Percentiles rank a stretch among this genome's conserved stretches.
Evolutionary conservation across 1,140 invertebrate genomes (phyloP).

Genomic region (Meloidogyne hapla): DNA sequence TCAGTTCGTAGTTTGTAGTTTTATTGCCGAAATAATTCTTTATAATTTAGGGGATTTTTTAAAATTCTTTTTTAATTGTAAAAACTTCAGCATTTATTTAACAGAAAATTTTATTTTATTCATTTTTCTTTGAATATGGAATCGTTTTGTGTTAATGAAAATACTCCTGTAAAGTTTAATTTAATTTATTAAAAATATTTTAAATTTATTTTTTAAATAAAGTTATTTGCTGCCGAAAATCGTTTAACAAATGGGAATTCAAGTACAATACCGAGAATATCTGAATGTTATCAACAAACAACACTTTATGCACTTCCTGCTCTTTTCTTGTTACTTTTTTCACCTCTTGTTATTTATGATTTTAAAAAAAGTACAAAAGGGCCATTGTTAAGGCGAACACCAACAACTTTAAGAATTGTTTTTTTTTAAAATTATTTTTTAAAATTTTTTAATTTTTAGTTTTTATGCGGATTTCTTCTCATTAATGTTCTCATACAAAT

Average conservation of each 20-base stretch:
- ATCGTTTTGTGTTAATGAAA: constrained; percentile 9
- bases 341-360: constrained; percentile 57
- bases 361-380: constrained; percentile 35
- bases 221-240: neutral
- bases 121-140: constrained; percentile 1
- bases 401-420: constrained; percentile 39
- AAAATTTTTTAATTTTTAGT: constrained; percentile 39
- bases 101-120: neutral
- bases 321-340: constrained; percentile 49
- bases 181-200: neutral
- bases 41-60: no score
- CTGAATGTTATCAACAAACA: constrained; percentile 60
- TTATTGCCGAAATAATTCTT: no score
- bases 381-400: constrained; percentile 49
- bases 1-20: neutral
- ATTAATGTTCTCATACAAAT: constrained; percentile 50
- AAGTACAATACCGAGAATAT: constrained; percentile 39
- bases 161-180: neutral
- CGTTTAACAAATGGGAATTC: constrained; percentile 18
- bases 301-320: constrained; percentile 57
- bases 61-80: neutral
- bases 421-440: neutral
- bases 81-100: neutral
- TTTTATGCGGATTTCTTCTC: constrained; percentile 39
- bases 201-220: no score